Base-by-base conservation (phyloP, 2,888 invertebrate species). In the Dasysyrphus albostriatus region DNA sequence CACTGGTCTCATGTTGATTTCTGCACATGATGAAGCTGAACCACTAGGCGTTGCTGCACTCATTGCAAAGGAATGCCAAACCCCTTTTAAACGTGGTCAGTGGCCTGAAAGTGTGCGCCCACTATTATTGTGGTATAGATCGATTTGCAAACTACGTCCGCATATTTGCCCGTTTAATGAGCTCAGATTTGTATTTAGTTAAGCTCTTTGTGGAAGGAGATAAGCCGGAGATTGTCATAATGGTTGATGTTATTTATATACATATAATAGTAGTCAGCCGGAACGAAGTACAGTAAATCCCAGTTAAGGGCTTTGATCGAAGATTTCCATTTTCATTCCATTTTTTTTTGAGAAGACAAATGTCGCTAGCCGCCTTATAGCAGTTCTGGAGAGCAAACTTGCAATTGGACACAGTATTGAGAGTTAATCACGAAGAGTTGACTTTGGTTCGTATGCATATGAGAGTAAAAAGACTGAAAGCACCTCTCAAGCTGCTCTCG, bases 51-150 rank as follows among this genome's bases (percentile, higher is more conserved):
- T 44, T 44, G 32, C 10, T 24, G 19, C 39, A 77, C 44, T 80
- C 83, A 80, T 80, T 75, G 56, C 63, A 6, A 58, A 72, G 75
- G 80, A 84, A 84, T 84, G 80, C 51, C 54, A 42, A 49, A 63
- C 61, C 49, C 47, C 61, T 74, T 54, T 74, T 32, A 70, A 63
- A 56, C 16, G 67, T 65, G 70, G 80, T 80, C 80, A 75, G 70
- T 83, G 74, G 74, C 83, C 79, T 79, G 61, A 74, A 74, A 83
- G 47, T 75, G 16, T 63, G 42, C 59, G 37, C 74, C 34, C 61
- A 65, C 65, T 63, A 34, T 39, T n/a, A 8, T 61, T 69, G 49
- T 59, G 12, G 49, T 44, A 44, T 42, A 39, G 47, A 79, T 74
- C 74, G 63, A 69, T 78, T 83, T 74, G 59, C 10, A 83, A 79